These are phyloP conservation scores for Heterocephalus glaber DNA, from an alignment of 2,113 vertebrate genomes.

Conservation along the genomic window DNA sequence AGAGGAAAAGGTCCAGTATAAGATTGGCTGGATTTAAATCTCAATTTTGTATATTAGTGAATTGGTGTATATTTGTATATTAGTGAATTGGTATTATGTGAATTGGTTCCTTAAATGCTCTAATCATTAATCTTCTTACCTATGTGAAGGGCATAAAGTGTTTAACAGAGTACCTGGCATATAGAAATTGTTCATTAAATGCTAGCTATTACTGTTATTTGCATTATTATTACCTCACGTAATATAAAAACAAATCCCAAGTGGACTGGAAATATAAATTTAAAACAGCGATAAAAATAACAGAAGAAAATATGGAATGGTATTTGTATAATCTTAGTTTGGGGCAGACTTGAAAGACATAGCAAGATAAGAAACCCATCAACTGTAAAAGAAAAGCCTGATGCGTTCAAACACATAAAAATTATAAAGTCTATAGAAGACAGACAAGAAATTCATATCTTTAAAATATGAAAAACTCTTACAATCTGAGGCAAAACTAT, in stretches of 20 bases:
- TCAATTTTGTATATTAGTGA: not conserved
- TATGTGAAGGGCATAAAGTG: not conserved
- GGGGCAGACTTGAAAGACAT: not conserved
- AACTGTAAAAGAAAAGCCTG: not conserved
- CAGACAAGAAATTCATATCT: constrained; percentile 29
- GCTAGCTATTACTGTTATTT: not conserved
- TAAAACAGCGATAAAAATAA: constrained; percentile 34
- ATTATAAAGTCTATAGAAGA: not conserved
- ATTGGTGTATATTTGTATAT: too few species aligned
- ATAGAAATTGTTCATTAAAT: not conserved
- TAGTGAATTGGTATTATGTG: not conserved
- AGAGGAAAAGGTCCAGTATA: not conserved
- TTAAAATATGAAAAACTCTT: not conserved
- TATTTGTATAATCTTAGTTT: constrained; percentile 29
- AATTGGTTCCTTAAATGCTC: not conserved
- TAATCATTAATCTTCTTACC: not conserved
- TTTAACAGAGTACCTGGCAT: not conserved
- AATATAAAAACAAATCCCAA: not conserved
- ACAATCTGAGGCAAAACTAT: not conserved
- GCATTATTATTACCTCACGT: not conserved
- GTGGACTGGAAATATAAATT: not conserved
- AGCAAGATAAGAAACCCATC: not conserved
- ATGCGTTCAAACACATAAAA: not conserved
- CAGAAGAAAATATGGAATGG: not conserved
- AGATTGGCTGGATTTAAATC: not conserved